phyloP scores from a whole-genome alignment of 2,113 vertebrate species.

The Notothenia rossii region DNA sequence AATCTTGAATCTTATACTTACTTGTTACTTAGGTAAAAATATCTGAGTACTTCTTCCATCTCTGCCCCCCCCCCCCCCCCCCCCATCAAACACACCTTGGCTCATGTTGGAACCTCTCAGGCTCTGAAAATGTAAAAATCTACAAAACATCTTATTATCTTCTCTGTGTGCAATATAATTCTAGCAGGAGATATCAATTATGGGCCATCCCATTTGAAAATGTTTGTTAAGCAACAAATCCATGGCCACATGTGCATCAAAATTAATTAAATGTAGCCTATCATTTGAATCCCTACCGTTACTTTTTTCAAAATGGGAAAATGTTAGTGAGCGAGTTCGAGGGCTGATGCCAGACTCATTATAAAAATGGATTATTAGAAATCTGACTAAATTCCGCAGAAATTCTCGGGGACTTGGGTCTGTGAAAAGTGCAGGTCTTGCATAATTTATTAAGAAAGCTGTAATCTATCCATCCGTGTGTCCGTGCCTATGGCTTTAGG shows the following conservation, averaged over 20 bases:
- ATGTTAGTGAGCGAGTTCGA: not conserved
- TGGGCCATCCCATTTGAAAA: not conserved
- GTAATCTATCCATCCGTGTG: conserved; percentile 72
- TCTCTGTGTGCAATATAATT: not conserved
- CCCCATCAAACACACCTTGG: too few relatives aligned
- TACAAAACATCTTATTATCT: not conserved
- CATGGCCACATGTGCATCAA: too few relatives aligned
- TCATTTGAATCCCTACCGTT: not conserved
- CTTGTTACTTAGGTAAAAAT: too few relatives aligned
- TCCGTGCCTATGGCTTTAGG: conserved; percentile 54
- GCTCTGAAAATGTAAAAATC: not conserved
- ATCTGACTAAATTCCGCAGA: conserved; percentile 15
- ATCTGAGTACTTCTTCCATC: too few relatives aligned
- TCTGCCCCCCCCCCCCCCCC: too few relatives aligned
- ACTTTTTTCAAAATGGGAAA: too few relatives aligned
- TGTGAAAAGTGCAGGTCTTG: conserved; percentile 74
- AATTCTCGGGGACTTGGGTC: conserved; percentile 42
- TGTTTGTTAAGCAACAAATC: not conserved
- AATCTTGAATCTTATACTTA: too few relatives aligned
- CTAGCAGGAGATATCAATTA: not conserved
- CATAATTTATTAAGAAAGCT: conserved; percentile 76
- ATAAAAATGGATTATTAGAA: conserved; percentile 33
- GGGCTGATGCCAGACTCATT: conserved; percentile 1
- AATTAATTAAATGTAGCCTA: not conserved
- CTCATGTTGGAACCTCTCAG: not conserved